Conservation (phyloP, 2,888 invertebrate species). For the Cheilosia pagana region DNA sequence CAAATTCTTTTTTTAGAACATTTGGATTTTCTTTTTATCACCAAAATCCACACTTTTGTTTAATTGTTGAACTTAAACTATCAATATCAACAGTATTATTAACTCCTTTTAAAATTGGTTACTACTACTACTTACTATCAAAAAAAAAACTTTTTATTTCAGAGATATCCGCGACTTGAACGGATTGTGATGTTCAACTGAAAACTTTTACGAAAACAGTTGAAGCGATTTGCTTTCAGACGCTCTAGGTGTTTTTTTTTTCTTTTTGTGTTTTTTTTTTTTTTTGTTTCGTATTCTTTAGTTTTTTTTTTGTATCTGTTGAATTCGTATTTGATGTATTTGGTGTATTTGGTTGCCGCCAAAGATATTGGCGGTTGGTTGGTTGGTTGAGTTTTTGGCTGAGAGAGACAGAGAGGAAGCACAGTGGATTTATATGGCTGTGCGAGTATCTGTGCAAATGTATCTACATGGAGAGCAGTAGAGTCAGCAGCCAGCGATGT, state of each 20-base stretch:
- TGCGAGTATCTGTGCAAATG: slow-evolving; percentile 45
- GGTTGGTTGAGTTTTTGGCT: slow-evolving; percentile 50
- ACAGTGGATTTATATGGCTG: slow-evolving; percentile 39
- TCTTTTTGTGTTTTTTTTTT: slow-evolving; percentile 42
- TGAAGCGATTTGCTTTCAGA: slow-evolving; percentile 81
- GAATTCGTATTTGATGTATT: slow-evolving; percentile 73
- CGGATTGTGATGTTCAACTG: slow-evolving; percentile 85
- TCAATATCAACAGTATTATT: slow-evolving; percentile 50
- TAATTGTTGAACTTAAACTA: slow-evolving; percentile 33
- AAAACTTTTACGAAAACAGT: slow-evolving; percentile 82
- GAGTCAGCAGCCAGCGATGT: slow-evolving; percentile 51
- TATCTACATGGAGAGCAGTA: slow-evolving; percentile 49
- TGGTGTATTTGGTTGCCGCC: slow-evolving; percentile 74
- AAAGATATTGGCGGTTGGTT: slow-evolving; percentile 75
- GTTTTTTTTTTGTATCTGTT: slow-evolving; percentile 72
- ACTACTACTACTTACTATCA: slow-evolving; percentile 81
- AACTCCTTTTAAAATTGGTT: slow-evolving; percentile 69
- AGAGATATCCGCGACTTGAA: slow-evolving; percentile 84
- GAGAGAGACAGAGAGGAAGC: slow-evolving; percentile 66
- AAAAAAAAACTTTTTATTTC: slow-evolving; percentile 82
- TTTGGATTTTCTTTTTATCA: slow-evolving; percentile 29
- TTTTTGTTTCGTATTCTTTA: slow-evolving; percentile 48
- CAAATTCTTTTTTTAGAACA: slow-evolving; percentile 36
- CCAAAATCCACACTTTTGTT: slow-evolving; percentile 56
- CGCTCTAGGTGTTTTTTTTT: slow-evolving; percentile 70